Base-by-base conservation (phyloP, 2,797 vertebrate genomes). In the Phyllotis vaccarum region DNA sequence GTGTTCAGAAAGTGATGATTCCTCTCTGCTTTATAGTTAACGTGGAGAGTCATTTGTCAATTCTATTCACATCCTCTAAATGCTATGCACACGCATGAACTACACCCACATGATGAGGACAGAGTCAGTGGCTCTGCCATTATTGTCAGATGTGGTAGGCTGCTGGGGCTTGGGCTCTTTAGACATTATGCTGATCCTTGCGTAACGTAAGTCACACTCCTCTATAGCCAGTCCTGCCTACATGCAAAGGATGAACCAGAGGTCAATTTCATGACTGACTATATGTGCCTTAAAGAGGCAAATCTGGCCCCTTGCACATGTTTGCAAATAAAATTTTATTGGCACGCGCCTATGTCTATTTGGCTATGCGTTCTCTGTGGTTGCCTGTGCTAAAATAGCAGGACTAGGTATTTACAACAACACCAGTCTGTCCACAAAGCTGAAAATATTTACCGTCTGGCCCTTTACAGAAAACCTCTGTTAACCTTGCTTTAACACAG, bases 41-140 rank as follows among this genome's bases (percentile, higher is more conserved):
- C 10, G 9, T 0, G 0, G 46, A n/a, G 70, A 46, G 22, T 22
- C 27, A 0, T 43, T 3, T 70, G 12, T 31, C 34, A 2, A 0
- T 14, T 34, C 68, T 49, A 3, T 75, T 79, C 60, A 37, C 34
- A 13, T 60, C 64, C 89, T 64, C 13, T 75, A 89, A 29, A 43
- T 37, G 54, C 0, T 0, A 3, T 2, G 1, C 54, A 46, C 13
- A 14, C 7, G 0, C 34, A 0, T 8, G 34, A 37, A 3, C 31
- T 34, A 22, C 34, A 2, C 46, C n/a, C 2, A 0, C 0, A 2
- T 0, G 6, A 1, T 1, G 10, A 80, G 74, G 21, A 21, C 46
- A 3, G 58, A 62, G 75, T 8, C 9, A 17, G 19, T 7, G 7
- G 1, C 37, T 16, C 34, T 27, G 34, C 43, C 29, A 1, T 81